Evolutionary conservation across 2,113 vertebrate genomes (phyloP).

Genomic region (Pelusios castaneus): DNA sequence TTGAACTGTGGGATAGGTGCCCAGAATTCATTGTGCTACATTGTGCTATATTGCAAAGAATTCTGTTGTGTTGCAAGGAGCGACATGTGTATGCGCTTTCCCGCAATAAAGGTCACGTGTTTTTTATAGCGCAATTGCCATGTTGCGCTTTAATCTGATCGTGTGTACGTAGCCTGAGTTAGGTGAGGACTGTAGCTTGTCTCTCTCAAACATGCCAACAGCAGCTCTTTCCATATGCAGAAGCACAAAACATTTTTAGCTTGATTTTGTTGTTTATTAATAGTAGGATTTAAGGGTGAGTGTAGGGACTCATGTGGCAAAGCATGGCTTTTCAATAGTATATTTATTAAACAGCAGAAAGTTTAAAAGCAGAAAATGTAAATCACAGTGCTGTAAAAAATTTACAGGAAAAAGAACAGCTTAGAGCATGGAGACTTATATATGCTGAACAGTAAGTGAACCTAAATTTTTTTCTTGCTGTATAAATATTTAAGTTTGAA

Average conservation of each 20-base stretch:
- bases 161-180: background rate
- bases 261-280: background rate
- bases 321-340: background rate
- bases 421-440: background rate
- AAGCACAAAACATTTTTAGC: background rate
- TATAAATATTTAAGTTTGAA: conserved; percentile 67
- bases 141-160: too few relatives aligned
- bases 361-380: background rate
- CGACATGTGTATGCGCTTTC: too few relatives aligned
- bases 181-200: too few relatives aligned
- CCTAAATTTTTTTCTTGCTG: conserved; percentile 14
- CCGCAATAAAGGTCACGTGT: too few relatives aligned
- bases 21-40: too few relatives aligned
- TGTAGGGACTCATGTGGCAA: background rate
- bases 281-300: background rate
- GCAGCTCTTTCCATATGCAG: background rate
- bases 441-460: background rate
- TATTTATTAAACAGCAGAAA: background rate
- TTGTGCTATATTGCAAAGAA: too few relatives aligned
- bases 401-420: background rate
- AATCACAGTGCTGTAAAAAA: background rate
- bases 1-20: too few relatives aligned
- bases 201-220: too few relatives aligned
- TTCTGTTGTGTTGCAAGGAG: too few relatives aligned
- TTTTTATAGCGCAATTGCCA: too few relatives aligned